Base-by-base conservation (phyloP, 2,797 vertebrate species). In the Champsocephalus gunnari region DNA sequence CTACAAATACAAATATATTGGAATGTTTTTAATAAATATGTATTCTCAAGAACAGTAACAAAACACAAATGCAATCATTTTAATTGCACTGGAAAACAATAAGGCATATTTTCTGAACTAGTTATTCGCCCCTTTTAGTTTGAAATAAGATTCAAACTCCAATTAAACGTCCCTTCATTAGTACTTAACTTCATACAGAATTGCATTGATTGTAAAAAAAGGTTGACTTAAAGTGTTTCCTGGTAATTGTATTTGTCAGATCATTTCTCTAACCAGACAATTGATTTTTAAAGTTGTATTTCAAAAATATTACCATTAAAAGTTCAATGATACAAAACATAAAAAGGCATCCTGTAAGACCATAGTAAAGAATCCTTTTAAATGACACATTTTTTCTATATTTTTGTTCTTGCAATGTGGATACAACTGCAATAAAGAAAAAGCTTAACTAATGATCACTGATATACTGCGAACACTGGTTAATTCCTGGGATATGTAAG, bases 31-130 rank as follows among this genome's bases (percentile, higher is more conserved):
- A 91, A 92, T 90, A 92, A 90, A 92, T 93, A 92, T 94, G 93
- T 93, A 93, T 94, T 95, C 84, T 89, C 85, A 91, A 92, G 84
- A 90, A 91, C 87, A 92, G 91, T 92, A 92, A 92, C 89, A 94
- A 93, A 94, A 93, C 90, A 92, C 80, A 87, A 91, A 91, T 92
- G 87, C 85, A 92, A 92, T 92, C 58, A 24, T 87, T 64, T 87
- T 62, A 79, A 89, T 91, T 86, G 88, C 91, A 93, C 87, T 86
- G 76, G 84, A 92, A 91, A 90, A 92, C 80, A 82, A 89, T 94
- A 94, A 94, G 93, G 93, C 92, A 93, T 92, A 81, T 92, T 91
- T 88, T 73, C 82, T 92, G 56, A 48, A 72, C 79, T 85, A 53
- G 65, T 80, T 79, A 58, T 43, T 81, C 61, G 78, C 44, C 60